Conservation (phyloP, 2,888 invertebrate species). For the Hypolimnas misippus region DNA sequence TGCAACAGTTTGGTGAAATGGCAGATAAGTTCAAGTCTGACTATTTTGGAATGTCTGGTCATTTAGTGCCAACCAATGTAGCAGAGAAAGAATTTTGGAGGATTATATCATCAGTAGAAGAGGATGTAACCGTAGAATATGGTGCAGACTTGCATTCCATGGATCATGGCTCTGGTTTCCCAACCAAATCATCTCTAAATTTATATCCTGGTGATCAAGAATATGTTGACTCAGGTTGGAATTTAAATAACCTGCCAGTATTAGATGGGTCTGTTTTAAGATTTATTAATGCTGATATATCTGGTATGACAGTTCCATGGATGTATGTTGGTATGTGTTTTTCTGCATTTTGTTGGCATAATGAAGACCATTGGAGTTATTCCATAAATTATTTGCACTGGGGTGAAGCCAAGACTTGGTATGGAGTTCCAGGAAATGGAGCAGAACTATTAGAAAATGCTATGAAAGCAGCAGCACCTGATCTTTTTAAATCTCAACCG, state of each 20-base stretch:
- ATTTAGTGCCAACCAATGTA: conserved; percentile 83
- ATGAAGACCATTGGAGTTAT: conserved; percentile 93
- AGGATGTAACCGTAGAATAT: conserved; percentile 90
- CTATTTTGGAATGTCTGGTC: conserved; percentile 89
- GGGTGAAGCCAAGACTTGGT: conserved; percentile 93
- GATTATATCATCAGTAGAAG: conserved; percentile 88
- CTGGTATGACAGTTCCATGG: conserved; percentile 90
- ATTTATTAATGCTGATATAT: conserved; percentile 90
- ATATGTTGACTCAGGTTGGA: conserved; percentile 89
- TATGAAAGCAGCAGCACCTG: conserved; percentile 88
- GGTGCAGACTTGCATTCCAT: conserved; percentile 91
- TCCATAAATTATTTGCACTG: conserved; percentile 92
- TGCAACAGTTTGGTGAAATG: conserved; percentile 90
- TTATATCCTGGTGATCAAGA: conserved; percentile 85
- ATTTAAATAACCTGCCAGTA: conserved; percentile 90
- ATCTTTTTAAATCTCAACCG: conserved; percentile 88
- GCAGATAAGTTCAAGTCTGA: conserved; percentile 91
- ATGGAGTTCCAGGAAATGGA: conserved; percentile 88
- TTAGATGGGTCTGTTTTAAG: conserved; percentile 88
- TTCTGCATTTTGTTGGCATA: conserved; percentile 93
- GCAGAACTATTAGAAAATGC: conserved; percentile 88
- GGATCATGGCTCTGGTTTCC: conserved; percentile 91
- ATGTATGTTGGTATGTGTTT: conserved; percentile 95
- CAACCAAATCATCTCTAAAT: conserved; percentile 86
- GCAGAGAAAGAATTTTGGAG: conserved; percentile 92